phyloP scores from a whole-genome alignment of 2,888 invertebrate species.

The Chorisops tibialis region DNA sequence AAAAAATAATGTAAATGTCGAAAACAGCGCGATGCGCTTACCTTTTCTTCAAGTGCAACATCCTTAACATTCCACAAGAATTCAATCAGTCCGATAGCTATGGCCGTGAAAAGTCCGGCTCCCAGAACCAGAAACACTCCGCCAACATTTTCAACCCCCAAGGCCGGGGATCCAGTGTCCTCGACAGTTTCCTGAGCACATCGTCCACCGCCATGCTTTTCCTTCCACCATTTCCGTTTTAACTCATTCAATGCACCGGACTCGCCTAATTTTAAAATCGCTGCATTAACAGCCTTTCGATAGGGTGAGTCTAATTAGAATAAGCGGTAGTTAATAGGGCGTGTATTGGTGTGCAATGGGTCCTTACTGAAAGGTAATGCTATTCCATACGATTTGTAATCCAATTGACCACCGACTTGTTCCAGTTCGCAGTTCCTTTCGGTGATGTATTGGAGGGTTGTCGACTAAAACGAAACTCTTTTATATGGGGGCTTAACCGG shows the following conservation, averaged over 20 bases:
- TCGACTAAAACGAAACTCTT: too few species aligned
- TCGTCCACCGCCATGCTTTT: conserved; percentile 59
- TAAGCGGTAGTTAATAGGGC: neutral
- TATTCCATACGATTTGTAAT: conserved; percentile 91
- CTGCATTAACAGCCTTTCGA: conserved; percentile 77
- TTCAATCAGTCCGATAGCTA: conserved; percentile 76
- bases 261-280: conserved; percentile 87
- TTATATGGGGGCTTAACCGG: too few species aligned
- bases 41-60: conserved; percentile 73
- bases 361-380: conserved; percentile 82
- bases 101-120: conserved; percentile 67
- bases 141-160: conserved; percentile 67
- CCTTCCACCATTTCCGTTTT: conserved; percentile 91
- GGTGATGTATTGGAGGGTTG: conserved; percentile 85
- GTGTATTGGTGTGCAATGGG: neutral
- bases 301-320: conserved; percentile 67
- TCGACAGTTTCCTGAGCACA: conserved; percentile 50
- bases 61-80: conserved; percentile 81
- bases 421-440: conserved; percentile 77
- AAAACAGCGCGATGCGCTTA: conserved; percentile 42
- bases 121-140: conserved; percentile 86
- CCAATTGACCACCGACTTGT: conserved; percentile 75
- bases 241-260: conserved; percentile 74
- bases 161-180: conserved; percentile 42
- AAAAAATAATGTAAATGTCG: neutral